Evolutionary conservation across 2,113 vertebrate genomes (phyloP).

Genomic region (Chiloscyllium plagiosum): DNA sequence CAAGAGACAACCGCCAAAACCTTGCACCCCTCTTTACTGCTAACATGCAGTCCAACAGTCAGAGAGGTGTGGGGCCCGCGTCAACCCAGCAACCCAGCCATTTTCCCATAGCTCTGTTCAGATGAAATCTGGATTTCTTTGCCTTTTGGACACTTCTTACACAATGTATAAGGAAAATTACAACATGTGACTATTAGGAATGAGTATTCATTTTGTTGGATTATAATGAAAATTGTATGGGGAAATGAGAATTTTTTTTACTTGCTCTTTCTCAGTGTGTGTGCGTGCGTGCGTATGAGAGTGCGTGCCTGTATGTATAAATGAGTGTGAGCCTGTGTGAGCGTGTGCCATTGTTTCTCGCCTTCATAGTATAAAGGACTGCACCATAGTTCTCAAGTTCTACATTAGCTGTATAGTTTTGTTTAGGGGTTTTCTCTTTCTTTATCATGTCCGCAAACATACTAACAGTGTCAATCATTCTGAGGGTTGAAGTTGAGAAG

Average conservation of each 20-base stretch:
- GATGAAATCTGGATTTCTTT: background rate
- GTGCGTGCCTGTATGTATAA: background rate
- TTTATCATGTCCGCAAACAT: background rate
- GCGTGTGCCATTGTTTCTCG: background rate
- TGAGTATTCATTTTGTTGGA: background rate
- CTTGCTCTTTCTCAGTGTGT: background rate
- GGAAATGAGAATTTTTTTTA: background rate
- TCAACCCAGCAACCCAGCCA: background rate
- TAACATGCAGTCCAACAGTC: constrained; percentile 41
- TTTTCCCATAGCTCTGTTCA: background rate
- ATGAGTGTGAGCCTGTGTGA: background rate
- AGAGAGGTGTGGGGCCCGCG: background rate
- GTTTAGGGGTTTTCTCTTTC: background rate
- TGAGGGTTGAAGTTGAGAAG: background rate
- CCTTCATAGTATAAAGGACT: background rate
- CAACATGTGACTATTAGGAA: constrained; percentile 14
- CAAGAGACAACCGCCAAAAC: constrained; percentile 51
- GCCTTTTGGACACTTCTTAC: background rate
- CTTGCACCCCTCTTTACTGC: constrained; percentile 45
- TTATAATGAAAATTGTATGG: constrained; percentile 21
- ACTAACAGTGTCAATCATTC: background rate
- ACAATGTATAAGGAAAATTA: background rate
- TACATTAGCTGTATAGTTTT: background rate
- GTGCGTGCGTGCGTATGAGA: background rate
- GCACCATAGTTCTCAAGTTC: background rate